Conservation (phyloP, 2,888 invertebrate species). For the Mythimna lalbum region DNA sequence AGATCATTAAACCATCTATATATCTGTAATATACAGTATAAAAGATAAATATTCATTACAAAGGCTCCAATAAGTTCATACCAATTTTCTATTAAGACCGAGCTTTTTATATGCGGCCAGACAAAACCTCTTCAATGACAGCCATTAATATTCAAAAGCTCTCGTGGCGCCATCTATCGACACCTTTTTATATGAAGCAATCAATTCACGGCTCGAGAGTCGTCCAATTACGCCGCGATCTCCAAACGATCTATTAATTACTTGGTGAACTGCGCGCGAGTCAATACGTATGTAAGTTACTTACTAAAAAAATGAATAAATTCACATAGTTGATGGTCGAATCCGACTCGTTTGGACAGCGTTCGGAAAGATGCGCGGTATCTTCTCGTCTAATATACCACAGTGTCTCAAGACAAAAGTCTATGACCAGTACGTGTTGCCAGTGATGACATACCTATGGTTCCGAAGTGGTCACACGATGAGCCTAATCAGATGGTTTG, state of each 20-base stretch:
- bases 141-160: constrained; percentile 83
- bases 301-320: not conserved
- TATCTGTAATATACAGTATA: constrained; percentile 3
- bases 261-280: constrained; percentile 71
- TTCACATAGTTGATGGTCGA: not conserved
- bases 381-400: too few relatives aligned
- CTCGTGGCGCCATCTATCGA: constrained; percentile 75
- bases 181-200: constrained; percentile 78
- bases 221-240: constrained; percentile 82
- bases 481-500: too few relatives aligned
- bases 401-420: too few relatives aligned
- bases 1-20: not conserved
- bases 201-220: constrained; percentile 79
- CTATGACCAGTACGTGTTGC: too few relatives aligned
- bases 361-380: too few relatives aligned
- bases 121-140: constrained; percentile 76
- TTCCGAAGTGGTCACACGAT: too few relatives aligned
- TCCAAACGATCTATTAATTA: constrained; percentile 82
- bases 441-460: too few relatives aligned
- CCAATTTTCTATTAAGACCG: constrained; percentile 39
- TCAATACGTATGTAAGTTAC: constrained; percentile 5
- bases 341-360: too few relatives aligned
- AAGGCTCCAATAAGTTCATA: constrained; percentile 11
- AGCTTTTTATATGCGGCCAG: constrained; percentile 60
- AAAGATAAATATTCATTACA: not conserved